Evolutionary conservation across 1,140 invertebrate species (phyloP), one percentile per base, ranked within the genome.

Genomic region (Drosophila nigrodunni): DNA sequence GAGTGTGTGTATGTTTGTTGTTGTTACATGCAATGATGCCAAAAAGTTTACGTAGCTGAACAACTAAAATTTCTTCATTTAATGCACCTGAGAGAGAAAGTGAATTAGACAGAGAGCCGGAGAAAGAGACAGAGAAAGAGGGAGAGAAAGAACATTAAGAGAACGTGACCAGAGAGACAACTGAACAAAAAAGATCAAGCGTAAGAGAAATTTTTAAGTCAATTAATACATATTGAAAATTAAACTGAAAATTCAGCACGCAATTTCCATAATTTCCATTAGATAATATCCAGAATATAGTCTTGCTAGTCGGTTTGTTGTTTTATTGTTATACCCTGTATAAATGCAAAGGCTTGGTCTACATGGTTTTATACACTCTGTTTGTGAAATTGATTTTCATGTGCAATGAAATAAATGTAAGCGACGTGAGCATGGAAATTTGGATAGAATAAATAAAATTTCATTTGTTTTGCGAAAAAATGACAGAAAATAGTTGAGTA

Each of bases 211-310:
- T 6, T 4, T n/a, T 13, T 0, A 15, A 46, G n/a, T 13, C 71
- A 77, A 81, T 81, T 81, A 81, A 68, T 74, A 62, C 25, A 47
- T 73, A 74, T 81, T 18, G 39, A 44, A 68, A 60, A 66, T 69
- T 43, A 47, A 49, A 41, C 44, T 68, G 11, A 61, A 57, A 76
- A 37, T 43, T 50, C 47, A 72, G 49, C 50, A 50, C 21, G 46
- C 50, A 39, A 43, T 43, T 59, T 55, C 41, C 41, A 39, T 21
- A 39, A 43, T 43, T 59, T 55, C 41, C 41, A 39, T 21, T 35
- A 57, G 64, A 66, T 66, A 66, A 66, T 67, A 47, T 8, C 8
- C 9, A 34, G 15, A 41, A 55, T 58, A 58, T 58, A 15, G 35
- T 15, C 43, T 50, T 9, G 7, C 35, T 30, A 34, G 8, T 43